Conservation (phyloP, 2,888 invertebrate species). For the Colletes collaris region DNA sequence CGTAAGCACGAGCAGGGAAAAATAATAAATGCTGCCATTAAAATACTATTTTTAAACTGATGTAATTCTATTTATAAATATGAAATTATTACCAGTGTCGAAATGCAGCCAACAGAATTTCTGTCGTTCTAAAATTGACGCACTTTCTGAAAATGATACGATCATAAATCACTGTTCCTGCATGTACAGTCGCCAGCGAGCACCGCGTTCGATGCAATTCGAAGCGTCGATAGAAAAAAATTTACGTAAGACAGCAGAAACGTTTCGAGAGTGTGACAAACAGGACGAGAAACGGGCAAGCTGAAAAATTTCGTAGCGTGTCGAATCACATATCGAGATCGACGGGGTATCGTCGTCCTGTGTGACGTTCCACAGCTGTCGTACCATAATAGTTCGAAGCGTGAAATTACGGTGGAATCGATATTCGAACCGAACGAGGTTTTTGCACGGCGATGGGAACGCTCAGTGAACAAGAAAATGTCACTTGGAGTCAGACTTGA, state of each 20-base stretch:
- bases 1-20: conserved; percentile 14
- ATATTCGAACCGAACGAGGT: conserved; percentile 61
- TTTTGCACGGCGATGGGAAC: conserved; percentile 53
- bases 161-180: no score
- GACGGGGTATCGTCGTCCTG: conserved; percentile 32
- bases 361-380: conserved; percentile 67
- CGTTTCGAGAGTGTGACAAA: neutral
- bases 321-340: conserved; percentile 54
- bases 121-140: no score
- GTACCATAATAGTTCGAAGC: conserved; percentile 66
- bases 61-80: no score
- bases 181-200: no score
- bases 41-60: no score
- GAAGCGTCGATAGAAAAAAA: no score
- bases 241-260: neutral
- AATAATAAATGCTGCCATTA: conserved; percentile 26
- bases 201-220: no score
- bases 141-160: no score
- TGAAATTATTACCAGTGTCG: no score
- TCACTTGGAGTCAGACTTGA: conserved; percentile 24
- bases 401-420: conserved; percentile 69
- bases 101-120: no score
- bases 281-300: neutral
- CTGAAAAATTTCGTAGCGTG: conserved; percentile 39
- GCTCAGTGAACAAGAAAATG: conserved; percentile 61